phyloP scores from a whole-genome alignment of 2,797 vertebrate species.

The Euphonia xanthogaster region DNA sequence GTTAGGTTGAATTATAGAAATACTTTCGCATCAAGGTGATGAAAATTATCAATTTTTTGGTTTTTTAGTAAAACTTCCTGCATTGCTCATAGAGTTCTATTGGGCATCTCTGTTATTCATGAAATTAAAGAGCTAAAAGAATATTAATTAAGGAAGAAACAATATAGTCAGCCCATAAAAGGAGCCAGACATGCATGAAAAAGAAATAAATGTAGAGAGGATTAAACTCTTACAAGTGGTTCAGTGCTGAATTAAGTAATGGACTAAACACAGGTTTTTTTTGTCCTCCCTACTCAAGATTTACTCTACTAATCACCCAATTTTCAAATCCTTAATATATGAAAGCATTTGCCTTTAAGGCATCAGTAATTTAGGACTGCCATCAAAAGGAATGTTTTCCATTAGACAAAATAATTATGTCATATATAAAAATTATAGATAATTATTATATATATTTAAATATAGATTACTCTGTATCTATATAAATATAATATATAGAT shows the following conservation, averaged over 20 bases:
- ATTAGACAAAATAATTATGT: no score
- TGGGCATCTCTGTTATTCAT: no score
- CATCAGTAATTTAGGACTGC: no score
- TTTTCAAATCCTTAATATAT: neutral
- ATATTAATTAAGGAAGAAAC: conserved; percentile 1
- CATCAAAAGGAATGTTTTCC: no score
- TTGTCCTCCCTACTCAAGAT: neutral
- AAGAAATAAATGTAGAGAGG: neutral
- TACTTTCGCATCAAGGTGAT: neutral
- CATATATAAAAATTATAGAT: no score
- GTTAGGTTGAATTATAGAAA: neutral
- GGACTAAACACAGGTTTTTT: neutral
- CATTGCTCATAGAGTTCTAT: neutral
- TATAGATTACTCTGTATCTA: no score
- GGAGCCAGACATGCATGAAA: neutral
- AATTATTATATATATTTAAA: no score
- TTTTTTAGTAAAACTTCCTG: neutral
- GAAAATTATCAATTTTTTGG: neutral
- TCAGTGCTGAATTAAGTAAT: neutral
- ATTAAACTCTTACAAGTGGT: neutral
- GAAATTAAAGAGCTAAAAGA: neutral
- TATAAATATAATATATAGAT: no score
- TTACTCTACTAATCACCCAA: neutral
- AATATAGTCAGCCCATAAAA: neutral
- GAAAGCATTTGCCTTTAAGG: conserved; percentile 2